A percentile compares a stretch with the other conserved stretches of the same genome.
Conservation (phyloP, 2,888 invertebrate genomes). For the Pristionchus arcanus region DNA sequence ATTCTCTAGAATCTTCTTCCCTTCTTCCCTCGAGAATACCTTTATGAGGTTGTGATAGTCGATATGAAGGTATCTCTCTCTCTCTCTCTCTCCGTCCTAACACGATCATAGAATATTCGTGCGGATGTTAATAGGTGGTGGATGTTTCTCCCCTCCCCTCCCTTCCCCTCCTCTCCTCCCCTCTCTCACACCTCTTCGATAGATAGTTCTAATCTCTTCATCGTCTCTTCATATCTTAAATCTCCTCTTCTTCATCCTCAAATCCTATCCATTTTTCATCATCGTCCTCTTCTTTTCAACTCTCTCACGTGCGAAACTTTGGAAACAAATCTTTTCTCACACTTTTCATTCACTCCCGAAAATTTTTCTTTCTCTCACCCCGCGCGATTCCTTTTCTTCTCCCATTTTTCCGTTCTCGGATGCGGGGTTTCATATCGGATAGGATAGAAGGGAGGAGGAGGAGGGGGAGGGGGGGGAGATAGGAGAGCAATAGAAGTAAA, state of each 20-base stretch:
- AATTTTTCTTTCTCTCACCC: conserved; percentile 19
- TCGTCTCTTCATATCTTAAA: not conserved
- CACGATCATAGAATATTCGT: conserved; percentile 40
- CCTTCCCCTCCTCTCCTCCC: not conserved
- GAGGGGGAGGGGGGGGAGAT: not conserved
- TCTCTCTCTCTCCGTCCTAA: conserved; percentile 22
- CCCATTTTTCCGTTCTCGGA: not conserved
- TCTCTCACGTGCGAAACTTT: conserved; percentile 45
- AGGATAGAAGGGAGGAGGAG: not conserved
- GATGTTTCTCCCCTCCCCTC: not conserved
- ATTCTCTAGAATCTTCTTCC: conserved; percentile 7
- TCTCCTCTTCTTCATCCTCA: not conserved
- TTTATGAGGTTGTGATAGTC: not conserved
- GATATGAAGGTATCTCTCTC: not conserved
- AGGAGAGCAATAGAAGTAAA: conserved; percentile 7
- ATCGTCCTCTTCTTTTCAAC: not conserved
- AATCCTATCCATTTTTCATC: conserved; percentile 17
- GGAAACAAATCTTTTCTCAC: conserved; percentile 51
- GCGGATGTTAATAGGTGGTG: conserved; percentile 25
- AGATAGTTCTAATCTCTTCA: conserved; percentile 25
- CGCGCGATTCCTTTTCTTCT: not conserved
- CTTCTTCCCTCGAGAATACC: not conserved
- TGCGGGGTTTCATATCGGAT: conserved; percentile 19
- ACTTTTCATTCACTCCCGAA: conserved; percentile 32
- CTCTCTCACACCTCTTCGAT: not conserved